Conservation (phyloP, 92 coral and sea anemone species). For the Phenganax subtilis region DNA sequence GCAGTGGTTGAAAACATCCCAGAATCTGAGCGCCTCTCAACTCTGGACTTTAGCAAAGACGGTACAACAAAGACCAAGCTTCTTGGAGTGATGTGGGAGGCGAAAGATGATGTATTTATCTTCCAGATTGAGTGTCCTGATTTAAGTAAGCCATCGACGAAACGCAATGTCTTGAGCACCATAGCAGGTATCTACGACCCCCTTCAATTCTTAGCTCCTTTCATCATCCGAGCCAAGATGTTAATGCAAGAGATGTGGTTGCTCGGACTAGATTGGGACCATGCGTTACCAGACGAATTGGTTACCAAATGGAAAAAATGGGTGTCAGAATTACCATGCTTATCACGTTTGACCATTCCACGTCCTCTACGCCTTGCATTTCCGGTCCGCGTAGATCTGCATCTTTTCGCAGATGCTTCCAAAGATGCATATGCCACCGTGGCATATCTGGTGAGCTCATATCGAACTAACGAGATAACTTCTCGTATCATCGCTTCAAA, state of each 20-base stretch:
- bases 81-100: constrained; percentile 49
- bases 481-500: constrained; percentile 39
- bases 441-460: constrained; percentile 40
- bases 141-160: not conserved
- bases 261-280: constrained; percentile 47
- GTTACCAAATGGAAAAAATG: constrained; percentile 15
- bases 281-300: constrained; percentile 31
- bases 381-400: constrained; percentile 13
- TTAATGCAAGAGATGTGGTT: constrained; percentile 43
- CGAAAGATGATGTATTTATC: constrained; percentile 33
- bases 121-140: constrained; percentile 16
- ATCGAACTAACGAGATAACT: not conserved
- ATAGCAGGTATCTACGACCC: constrained; percentile 51
- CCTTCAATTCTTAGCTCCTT: constrained; percentile 37
- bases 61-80: constrained; percentile 27
- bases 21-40: constrained; percentile 14
- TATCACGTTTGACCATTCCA: constrained; percentile 20
- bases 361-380: not conserved
- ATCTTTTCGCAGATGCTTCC: constrained; percentile 49
- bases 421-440: constrained; percentile 46
- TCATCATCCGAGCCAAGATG: constrained; percentile 43
- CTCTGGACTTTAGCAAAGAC: constrained; percentile 14
- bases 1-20: not conserved
- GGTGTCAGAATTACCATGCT: constrained; percentile 29
- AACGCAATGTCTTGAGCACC: constrained; percentile 3